A percentile compares a stretch with the other conserved stretches of the same genome.
These are phyloP conservation scores for Corythornis leucogaster DNA, from an alignment of 2,797 vertebrate species.

Conservation along the genomic window DNA sequence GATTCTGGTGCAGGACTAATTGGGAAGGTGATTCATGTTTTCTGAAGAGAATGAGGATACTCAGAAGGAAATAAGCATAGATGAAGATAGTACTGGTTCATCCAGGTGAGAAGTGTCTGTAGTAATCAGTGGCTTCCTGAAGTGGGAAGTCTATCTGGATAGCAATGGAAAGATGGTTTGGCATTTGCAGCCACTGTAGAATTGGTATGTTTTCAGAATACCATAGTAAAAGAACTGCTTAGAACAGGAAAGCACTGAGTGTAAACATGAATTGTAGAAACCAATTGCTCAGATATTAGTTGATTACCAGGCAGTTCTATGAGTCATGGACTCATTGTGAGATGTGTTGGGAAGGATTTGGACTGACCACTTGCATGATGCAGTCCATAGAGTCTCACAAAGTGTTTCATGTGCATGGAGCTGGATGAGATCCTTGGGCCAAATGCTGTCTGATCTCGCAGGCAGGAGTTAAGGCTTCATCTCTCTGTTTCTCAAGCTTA, in stretches of 20 bases:
- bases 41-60: neutral
- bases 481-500: neutral
- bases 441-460: neutral
- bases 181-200: neutral
- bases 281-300: neutral
- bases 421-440: neutral
- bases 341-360: neutral
- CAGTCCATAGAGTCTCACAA: neutral
- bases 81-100: neutral
- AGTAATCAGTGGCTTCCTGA: neutral
- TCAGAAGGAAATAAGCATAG: neutral
- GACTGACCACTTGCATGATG: neutral
- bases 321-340: neutral
- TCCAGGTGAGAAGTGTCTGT: neutral
- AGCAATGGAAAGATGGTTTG: neutral
- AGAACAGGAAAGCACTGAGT: neutral
- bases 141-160: neutral
- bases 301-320: neutral
- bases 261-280: neutral
- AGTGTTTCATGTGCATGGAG: neutral
- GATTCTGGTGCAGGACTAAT: neutral
- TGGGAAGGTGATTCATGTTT: neutral
- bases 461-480: neutral
- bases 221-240: neutral
- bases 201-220: neutral